Conservation (phyloP, 2,113 vertebrate genomes). For the Ptychochromis oligacanthus region DNA sequence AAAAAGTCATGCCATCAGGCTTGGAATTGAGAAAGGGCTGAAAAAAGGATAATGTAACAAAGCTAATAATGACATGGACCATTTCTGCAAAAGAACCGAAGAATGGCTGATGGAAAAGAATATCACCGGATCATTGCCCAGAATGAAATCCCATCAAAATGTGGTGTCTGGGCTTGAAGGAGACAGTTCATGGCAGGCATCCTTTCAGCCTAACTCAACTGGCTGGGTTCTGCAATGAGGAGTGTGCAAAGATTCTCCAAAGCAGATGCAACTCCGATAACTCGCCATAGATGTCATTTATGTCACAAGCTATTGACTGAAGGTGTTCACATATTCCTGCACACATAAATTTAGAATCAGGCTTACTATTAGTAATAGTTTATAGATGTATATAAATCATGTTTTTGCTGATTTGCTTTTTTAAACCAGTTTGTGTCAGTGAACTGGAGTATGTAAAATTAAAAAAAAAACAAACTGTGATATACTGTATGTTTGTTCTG, state of each 20-base stretch:
- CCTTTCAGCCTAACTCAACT: neutral
- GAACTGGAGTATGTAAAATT: neutral
- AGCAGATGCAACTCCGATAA: neutral
- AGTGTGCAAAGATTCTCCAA: neutral
- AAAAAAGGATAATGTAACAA: neutral
- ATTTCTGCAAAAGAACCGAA: neutral
- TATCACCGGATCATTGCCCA: neutral
- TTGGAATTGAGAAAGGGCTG: neutral
- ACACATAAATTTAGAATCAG: neutral
- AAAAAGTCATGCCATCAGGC: neutral
- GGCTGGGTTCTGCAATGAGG: neutral
- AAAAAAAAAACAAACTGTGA: no score
- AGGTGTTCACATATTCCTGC: neutral
- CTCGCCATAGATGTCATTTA: neutral
- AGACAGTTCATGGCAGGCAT: neutral
- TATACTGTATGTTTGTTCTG: neutral
- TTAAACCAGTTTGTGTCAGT: no score
- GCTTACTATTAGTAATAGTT: neutral
- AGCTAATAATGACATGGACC: neutral
- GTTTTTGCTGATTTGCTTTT: no score
- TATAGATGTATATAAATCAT: no score
- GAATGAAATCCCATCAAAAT: neutral
- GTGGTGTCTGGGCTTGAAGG: neutral
- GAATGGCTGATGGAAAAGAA: neutral
- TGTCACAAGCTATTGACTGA: neutral